Percentiles rank a stretch among this genome's conserved stretches.
Evolutionary conservation across 2,113 vertebrate genomes (phyloP).

Genomic region (Tor tambroides): DNA sequence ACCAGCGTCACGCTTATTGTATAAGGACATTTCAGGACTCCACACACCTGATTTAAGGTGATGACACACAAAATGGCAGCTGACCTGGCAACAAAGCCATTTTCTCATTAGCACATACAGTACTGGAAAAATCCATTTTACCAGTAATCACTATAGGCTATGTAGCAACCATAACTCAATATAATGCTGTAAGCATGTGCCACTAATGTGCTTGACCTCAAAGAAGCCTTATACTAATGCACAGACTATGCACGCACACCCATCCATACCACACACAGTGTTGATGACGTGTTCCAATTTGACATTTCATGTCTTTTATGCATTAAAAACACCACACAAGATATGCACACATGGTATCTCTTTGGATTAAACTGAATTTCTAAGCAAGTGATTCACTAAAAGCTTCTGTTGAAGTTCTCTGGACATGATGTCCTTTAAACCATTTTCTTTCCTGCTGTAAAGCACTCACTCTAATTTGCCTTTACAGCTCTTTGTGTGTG

Average conservation of each 20-base stretch:
- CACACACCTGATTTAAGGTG: too few species aligned
- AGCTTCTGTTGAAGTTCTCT: background rate
- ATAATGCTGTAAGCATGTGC: background rate
- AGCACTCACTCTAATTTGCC: constrained; percentile 19
- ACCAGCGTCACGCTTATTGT: too few species aligned
- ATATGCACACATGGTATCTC: background rate
- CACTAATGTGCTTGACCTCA: background rate
- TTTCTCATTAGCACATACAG: constrained; percentile 20
- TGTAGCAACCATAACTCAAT: constrained; percentile 17
- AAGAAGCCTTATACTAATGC: constrained; percentile 3
- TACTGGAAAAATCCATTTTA: background rate
- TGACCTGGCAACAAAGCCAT: background rate
- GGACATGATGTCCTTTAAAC: background rate
- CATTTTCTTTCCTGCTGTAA: constrained; percentile 20
- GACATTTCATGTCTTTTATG: background rate
- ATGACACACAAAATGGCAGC: too few species aligned
- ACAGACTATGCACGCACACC: background rate
- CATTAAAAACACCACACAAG: background rate
- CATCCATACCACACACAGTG: background rate
- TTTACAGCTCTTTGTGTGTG: background rate
- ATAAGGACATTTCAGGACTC: too few species aligned
- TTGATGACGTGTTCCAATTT: background rate
- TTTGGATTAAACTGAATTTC: background rate
- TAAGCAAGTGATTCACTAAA: background rate
- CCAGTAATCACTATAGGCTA: background rate